Evolutionary conservation across 2,113 vertebrate species (phyloP), one percentile per base, ranked within the genome.

Genomic region (Perca flavescens): DNA sequence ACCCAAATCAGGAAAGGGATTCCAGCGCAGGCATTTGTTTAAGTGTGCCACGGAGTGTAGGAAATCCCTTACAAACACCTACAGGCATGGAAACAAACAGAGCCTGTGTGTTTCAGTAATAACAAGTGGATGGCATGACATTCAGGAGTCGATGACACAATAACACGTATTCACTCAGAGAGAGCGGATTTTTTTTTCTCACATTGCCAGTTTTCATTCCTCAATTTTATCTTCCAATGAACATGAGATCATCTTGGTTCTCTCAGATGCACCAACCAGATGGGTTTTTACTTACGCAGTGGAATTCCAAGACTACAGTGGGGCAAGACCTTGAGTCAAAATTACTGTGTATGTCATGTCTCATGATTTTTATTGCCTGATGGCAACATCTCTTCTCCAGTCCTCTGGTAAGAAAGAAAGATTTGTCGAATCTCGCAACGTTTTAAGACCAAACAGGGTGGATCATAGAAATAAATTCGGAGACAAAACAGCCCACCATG

Each of bases 401-500:
- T 75, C 54, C 25, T 60, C 50, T 60, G 17, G 58, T 80, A 66
- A 87, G 65, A 77, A 84, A 73, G 77, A 25, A 66, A 58, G n/a
- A 40, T 64, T 79, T 4, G 11, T 68, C 13, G 1, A 57, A 75
- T n/a, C 53, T 5, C 56, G 53, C 50, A 28, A 79, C 17, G 1
- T 58, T 43, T 65, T n/a, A 57, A 80, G 78, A 74, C 70, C 76
- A 77, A 87, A 90, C 82, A 87, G 73, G 74, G 81, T 14, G 67
- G 82, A 83, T 81, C 71, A 81, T 53, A 88, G 60, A 69, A 86
- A 77, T 74, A 81, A 21, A 79, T 53, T 47, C 69, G 22, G 73
- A 88, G 81, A 88, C 80, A 86, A 78, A 92, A 89, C 86, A 83
- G 79, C 80, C 69, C 86, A 69, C 80, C 86, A 69, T 68, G 74